These are phyloP conservation scores for Panonychus citri DNA, from an alignment of 1,140 invertebrate species.

Conservation along the genomic window DNA sequence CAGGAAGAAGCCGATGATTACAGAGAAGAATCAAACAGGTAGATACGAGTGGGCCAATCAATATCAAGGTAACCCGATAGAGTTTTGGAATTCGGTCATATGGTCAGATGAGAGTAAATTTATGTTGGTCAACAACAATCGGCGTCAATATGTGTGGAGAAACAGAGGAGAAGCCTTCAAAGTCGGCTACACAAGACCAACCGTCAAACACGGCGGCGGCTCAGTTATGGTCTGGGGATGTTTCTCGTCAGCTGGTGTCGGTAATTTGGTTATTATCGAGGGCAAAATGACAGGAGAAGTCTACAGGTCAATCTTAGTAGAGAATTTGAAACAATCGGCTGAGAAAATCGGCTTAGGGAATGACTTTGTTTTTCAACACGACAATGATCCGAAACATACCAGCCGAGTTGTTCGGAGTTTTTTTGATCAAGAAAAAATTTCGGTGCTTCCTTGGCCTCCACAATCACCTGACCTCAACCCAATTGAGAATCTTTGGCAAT, in stretches of 20 bases:
- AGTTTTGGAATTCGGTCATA: conserved; percentile 6
- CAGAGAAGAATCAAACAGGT: not conserved
- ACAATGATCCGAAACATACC: no score
- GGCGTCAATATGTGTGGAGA: not conserved
- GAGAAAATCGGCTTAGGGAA: no score
- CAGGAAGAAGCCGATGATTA: not conserved
- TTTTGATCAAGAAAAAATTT: no score
- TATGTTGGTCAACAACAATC: not conserved
- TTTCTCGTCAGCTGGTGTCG: not conserved
- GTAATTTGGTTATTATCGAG: not conserved
- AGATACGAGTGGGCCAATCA: not conserved
- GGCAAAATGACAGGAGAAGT: not conserved
- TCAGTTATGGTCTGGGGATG: conserved; percentile 8
- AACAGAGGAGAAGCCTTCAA: not conserved
- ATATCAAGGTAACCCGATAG: not conserved
- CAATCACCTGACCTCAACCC: not conserved
- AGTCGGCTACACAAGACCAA: not conserved
- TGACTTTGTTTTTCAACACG: no score
- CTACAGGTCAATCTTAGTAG: conserved; percentile 8
- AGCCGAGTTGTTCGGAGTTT: no score
- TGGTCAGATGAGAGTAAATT: conserved; percentile 7
- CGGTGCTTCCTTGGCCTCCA: not conserved
- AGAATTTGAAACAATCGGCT: conserved; percentile 12
- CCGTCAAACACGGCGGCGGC: conserved; percentile 5
- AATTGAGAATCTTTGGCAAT: not conserved